These are phyloP conservation scores for Lichenostomus cassidix DNA, from an alignment of 2,113 vertebrate species.

Conservation along the genomic window DNA sequence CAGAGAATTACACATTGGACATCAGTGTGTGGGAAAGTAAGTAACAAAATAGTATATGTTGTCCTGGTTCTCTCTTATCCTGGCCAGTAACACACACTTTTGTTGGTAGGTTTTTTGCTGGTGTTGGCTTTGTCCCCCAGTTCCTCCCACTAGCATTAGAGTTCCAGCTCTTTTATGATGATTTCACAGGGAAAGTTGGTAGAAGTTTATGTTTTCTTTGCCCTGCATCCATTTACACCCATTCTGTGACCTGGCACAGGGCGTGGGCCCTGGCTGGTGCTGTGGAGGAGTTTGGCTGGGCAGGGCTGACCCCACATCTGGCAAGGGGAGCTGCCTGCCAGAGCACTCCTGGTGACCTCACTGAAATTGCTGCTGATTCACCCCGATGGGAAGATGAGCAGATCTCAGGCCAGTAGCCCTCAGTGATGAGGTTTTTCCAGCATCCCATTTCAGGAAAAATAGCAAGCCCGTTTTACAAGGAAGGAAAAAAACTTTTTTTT, in stretches of 20 bases:
- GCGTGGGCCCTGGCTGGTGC: not conserved
- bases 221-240: not conserved
- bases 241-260: not conserved
- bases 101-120: not conserved
- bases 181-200: not conserved
- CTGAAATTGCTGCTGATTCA: not conserved
- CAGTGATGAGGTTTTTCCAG: not conserved
- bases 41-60: not conserved
- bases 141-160: not conserved
- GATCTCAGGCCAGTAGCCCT: not conserved
- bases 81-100: not conserved
- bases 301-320: fast-evolving
- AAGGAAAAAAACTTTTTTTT: not conserved
- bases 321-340: not conserved
- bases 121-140: not conserved
- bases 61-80: not conserved
- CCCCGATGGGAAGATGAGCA: not conserved
- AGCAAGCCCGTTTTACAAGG: not conserved
- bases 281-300: not conserved
- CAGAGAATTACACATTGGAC: not conserved
- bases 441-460: not conserved
- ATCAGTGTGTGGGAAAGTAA: not conserved
- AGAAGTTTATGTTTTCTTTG: not conserved
- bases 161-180: not conserved
- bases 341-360: not conserved